Percentiles rank a stretch among this genome's conserved stretches.
These are phyloP conservation scores for Phalacrocorax aristotelis DNA, from an alignment of 2,113 vertebrate genomes.

Conservation along the genomic window DNA sequence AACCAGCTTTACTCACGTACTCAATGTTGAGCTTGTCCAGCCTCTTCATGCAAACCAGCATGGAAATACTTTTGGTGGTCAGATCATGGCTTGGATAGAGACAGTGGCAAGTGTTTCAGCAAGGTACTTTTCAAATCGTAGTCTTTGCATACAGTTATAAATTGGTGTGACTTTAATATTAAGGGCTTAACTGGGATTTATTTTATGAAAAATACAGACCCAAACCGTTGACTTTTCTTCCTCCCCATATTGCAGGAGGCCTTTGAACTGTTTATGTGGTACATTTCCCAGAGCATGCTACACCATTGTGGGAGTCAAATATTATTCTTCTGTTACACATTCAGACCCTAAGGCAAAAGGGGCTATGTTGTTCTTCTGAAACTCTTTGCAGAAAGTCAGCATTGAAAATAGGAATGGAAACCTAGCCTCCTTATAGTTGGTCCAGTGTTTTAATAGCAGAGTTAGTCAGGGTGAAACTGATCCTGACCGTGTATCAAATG, in stretches of 20 bases:
- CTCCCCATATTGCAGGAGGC: background rate
- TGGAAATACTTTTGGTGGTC: slow-evolving; percentile 81
- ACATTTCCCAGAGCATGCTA: background rate
- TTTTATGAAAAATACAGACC: background rate
- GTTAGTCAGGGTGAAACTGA: background rate
- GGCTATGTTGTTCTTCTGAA: background rate
- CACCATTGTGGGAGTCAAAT: background rate
- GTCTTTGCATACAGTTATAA: background rate
- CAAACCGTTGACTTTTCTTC: background rate
- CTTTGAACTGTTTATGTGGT: background rate
- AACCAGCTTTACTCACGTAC: slow-evolving; percentile 66
- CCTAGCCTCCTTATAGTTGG: background rate
- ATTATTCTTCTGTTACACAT: background rate
- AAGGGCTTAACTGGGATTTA: background rate
- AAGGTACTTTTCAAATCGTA: slow-evolving; percentile 63
- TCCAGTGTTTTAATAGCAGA: background rate
- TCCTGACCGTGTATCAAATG: background rate
- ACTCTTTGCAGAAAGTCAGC: background rate
- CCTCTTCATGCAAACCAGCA: slow-evolving; percentile 83
- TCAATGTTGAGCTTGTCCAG: slow-evolving; percentile 82
- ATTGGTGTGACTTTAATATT: background rate
- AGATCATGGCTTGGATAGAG: slow-evolving; percentile 88
- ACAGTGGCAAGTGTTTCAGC: slow-evolving; percentile 79
- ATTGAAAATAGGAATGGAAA: background rate
- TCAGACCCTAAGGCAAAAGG: background rate